Evolutionary conservation across 2,113 vertebrate genomes (phyloP).

Genomic region (Rafetus swinhoei): DNA sequence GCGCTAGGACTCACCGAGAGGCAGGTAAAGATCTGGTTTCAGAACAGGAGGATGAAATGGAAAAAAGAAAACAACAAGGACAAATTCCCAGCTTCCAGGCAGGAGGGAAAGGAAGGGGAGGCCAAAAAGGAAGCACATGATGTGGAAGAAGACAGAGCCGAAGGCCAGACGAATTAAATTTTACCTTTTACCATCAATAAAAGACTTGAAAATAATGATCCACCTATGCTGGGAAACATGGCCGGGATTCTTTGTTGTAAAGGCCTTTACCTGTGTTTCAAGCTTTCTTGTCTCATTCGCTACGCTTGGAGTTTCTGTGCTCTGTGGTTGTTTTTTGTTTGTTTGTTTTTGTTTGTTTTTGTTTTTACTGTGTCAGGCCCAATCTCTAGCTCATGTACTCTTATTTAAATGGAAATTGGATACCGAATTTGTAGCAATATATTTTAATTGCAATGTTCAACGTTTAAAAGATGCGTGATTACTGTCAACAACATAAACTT

Average conservation of each 20-base stretch:
- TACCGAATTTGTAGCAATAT: slow-evolving; percentile 66
- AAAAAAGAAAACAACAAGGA: slow-evolving; percentile 92
- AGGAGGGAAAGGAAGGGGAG: slow-evolving; percentile 81
- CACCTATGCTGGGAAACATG: slow-evolving; percentile 13
- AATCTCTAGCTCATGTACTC: slow-evolving; percentile 30
- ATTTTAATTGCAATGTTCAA: slow-evolving; percentile 69
- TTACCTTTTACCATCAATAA: slow-evolving; percentile 37
- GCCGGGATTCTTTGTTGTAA: slow-evolving; percentile 4
- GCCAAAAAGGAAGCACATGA: slow-evolving; percentile 79
- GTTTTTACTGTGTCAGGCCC: slow-evolving; percentile 24
- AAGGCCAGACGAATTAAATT: slow-evolving; percentile 74
- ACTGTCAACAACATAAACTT: slow-evolving; percentile 73
- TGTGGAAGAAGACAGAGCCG: slow-evolving; percentile 75
- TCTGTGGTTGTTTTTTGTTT: slow-evolving; percentile 54
- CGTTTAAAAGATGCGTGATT: slow-evolving; percentile 65
- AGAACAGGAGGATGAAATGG: slow-evolving; percentile 90
- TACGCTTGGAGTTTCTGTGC: slow-evolving; percentile 54
- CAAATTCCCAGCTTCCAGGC: slow-evolving; percentile 84
- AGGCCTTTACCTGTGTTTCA: slow-evolving; percentile 51
- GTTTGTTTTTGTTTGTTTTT: slow-evolving; percentile 2
- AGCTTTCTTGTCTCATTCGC: slow-evolving; percentile 62
- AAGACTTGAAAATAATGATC: slow-evolving; percentile 54
- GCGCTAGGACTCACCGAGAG: slow-evolving; percentile 86
- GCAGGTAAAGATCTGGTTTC: slow-evolving; percentile 91
- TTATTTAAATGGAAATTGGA: slow-evolving; percentile 66